Conservation (phyloP, 2,113 vertebrate genomes). For the Laterallus jamaicensis region DNA sequence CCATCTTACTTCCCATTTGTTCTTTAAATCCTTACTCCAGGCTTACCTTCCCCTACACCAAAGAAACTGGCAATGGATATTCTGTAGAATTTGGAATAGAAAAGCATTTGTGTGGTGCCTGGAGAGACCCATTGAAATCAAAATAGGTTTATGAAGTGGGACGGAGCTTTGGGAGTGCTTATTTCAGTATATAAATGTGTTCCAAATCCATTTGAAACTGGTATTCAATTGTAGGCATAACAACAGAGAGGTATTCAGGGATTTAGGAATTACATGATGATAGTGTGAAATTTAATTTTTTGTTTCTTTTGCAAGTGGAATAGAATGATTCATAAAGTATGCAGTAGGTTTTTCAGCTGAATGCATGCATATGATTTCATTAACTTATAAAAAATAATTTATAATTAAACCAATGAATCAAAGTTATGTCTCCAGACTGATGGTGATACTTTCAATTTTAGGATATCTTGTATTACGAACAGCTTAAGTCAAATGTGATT, state of each 20-base stretch:
- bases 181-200: not conserved
- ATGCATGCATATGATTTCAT: not conserved
- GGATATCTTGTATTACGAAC: constrained; percentile 94
- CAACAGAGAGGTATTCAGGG: not conserved
- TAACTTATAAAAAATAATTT: not conserved
- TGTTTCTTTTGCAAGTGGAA: not conserved
- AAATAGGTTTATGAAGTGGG: not conserved
- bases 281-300: not conserved
- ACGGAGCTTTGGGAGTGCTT: not conserved
- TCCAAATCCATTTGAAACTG: not conserved
- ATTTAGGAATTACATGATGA: not conserved
- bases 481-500: constrained; percentile 94
- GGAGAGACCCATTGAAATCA: not conserved
- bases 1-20: not conserved
- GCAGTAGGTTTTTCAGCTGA: not conserved
- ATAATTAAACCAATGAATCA: not conserved
- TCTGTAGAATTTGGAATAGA: not conserved
- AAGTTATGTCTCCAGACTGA: not conserved
- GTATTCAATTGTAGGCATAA: not conserved
- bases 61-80: not conserved
- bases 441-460: constrained; percentile 71
- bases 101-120: not conserved
- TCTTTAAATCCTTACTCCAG: not conserved
- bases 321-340: not conserved
- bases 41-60: not conserved